These are phyloP conservation scores for Ischnura elegans DNA, from an alignment of 2,888 invertebrate species.

Conservation along the genomic window DNA sequence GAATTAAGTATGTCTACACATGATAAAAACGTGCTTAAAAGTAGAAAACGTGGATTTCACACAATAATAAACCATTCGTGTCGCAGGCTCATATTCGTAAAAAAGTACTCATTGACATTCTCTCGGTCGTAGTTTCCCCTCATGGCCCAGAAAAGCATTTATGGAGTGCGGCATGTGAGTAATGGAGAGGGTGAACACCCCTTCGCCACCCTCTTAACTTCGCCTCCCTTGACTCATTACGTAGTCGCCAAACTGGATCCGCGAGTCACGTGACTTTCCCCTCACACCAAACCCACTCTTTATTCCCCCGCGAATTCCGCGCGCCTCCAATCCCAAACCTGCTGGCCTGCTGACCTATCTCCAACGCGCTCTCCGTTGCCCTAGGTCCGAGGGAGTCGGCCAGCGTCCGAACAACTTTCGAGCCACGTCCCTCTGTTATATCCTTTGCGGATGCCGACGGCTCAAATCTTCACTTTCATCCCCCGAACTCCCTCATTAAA, in stretches of 20 bases:
- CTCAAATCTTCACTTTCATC: not conserved
- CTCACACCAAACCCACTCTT: no score
- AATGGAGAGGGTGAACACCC: not conserved
- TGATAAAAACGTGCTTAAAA: no score
- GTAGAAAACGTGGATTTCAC: no score
- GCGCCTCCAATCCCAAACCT: no score
- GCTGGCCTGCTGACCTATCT: not conserved
- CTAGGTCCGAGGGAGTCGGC: not conserved
- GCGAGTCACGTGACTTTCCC: not conserved
- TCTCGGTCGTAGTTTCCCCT: not conserved
- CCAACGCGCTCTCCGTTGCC: constrained; percentile 1
- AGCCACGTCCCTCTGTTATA: not conserved
- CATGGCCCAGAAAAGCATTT: not conserved
- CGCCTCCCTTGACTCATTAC: not conserved
- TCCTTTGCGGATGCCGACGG: not conserved
- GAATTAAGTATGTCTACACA: no score
- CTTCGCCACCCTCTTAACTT: not conserved
- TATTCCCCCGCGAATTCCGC: not conserved
- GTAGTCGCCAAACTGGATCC: constrained; percentile 23
- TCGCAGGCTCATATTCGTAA: no score
- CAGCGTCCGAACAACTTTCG: constrained; percentile 1
- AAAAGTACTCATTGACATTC: not conserved
- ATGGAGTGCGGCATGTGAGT: not conserved
- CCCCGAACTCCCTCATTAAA: not conserved
- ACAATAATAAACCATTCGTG: no score